Base-by-base conservation (phyloP, 1,140 invertebrate species). In the Pogonus chalceus region DNA sequence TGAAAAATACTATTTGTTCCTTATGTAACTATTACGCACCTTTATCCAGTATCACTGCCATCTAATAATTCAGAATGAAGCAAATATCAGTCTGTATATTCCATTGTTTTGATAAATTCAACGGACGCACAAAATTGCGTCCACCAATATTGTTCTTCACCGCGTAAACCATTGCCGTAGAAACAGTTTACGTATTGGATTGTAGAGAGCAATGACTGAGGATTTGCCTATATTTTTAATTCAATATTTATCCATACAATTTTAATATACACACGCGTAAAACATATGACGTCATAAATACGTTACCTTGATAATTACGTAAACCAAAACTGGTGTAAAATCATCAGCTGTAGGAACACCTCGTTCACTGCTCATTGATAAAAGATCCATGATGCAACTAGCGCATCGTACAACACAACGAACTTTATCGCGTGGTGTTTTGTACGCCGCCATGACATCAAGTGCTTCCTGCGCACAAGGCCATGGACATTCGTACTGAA, bases 31-130 rank as follows among this genome's bases (percentile, higher is more conserved):
- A 3, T 18, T 43, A 43, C 37, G 37, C 37, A 43, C 37, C 37
- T 43, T 12, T 43, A 43, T 16, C 37, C 37, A 18, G 18, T 43
- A 43, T 43, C 37, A 16, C 18, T 43, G 9, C 37, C 37, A 18
- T 43, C 37, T 16, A 43, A 4, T n/a, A n/a, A n/a, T 16, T 12
- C 37, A 4, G 37, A 9, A 31, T 43, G 37, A 12, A 61, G 55
- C 35, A 56, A 49, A 50, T 59, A 52, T 67, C 60, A 70, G 60
- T 72, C 67, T 54, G 60, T 67, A 72, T 90, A 92, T 71, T 92
- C 90, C 92, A 98, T 95, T 43, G 90, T 96, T 76, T 99, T 99
- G 62, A 98, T 96, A 74, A 96, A 97, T 72, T 96, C 92, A 24
- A 98, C 88, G 9, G 93, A 92, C 0, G 93, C 89, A 60, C 88